Evolutionary conservation across 2,797 vertebrate species (phyloP).

Genomic region (Hipposideros larvatus): DNA sequence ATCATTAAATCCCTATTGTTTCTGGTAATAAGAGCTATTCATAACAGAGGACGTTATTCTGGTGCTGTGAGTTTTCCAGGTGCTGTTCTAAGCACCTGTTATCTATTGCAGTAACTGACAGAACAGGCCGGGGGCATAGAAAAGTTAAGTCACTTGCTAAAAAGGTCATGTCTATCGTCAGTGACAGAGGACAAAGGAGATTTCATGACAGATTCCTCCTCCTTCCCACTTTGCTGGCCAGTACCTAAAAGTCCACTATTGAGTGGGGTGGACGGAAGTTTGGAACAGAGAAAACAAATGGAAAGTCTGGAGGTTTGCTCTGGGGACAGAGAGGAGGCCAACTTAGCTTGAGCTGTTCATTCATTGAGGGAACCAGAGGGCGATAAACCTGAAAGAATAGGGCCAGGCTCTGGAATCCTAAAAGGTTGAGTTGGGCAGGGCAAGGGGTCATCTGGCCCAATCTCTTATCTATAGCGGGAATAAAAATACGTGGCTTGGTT

Average conservation of each 20-base stretch:
- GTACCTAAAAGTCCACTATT: not conserved
- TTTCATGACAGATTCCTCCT: not conserved
- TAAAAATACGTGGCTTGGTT: rapidly evolving
- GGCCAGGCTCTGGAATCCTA: not conserved
- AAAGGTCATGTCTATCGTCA: not conserved
- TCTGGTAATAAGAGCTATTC: not conserved
- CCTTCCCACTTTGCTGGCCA: not conserved
- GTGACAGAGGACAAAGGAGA: not conserved
- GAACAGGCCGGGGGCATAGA: not conserved
- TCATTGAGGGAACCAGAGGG: not conserved
- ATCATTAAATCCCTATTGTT: not conserved
- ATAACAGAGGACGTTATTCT: not conserved
- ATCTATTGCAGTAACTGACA: not conserved
- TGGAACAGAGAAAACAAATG: not conserved
- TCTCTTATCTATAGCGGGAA: not conserved
- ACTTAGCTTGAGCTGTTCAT: not conserved
- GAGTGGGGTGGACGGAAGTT: not conserved
- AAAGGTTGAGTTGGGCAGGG: not conserved
- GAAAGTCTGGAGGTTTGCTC: not conserved
- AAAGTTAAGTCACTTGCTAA: not conserved
- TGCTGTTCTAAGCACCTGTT: not conserved
- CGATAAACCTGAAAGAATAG: not conserved
- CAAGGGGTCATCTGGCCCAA: not conserved
- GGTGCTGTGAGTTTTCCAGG: not conserved
- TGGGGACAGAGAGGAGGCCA: not conserved